These are phyloP conservation scores for Lepeophtheirus salmonis DNA, from an alignment of 1,140 invertebrate genomes.

Conservation along the genomic window DNA sequence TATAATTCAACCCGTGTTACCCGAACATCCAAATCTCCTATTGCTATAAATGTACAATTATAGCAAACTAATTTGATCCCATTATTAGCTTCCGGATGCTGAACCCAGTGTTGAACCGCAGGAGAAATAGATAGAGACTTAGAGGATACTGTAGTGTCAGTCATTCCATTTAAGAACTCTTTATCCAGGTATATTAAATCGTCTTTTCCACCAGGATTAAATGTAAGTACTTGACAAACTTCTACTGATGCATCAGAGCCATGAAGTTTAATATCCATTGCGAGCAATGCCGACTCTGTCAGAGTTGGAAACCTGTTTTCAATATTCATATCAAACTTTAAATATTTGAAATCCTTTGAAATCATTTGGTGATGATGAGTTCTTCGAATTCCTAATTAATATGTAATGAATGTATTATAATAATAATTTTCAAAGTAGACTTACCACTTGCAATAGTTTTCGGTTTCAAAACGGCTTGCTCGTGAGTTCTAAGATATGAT, in stretches of 20 bases:
- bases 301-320: background rate
- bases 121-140: background rate
- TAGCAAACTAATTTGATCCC: conserved; percentile 34
- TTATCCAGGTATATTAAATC: background rate
- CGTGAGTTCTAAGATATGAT: background rate
- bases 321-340: background rate
- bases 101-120: conserved; percentile 32
- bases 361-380: background rate
- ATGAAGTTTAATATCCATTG: background rate
- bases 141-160: too few relatives aligned
- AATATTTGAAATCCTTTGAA: background rate
- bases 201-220: background rate
- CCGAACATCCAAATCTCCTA: conserved; percentile 10
- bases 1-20: background rate
- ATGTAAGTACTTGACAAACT: background rate
- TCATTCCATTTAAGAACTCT: background rate
- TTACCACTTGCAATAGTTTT: background rate
- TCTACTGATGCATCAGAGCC: background rate
- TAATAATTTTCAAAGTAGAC: background rate
- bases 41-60: conserved; percentile 23
- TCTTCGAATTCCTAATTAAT: background rate
- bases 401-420: background rate
- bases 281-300: background rate
- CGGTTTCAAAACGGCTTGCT: background rate
- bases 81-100: conserved; percentile 28